Evolutionary conservation across 2,888 invertebrate species (phyloP), one percentile per base, ranked within the genome.

Genomic region (Zygogramma bicolorata): DNA sequence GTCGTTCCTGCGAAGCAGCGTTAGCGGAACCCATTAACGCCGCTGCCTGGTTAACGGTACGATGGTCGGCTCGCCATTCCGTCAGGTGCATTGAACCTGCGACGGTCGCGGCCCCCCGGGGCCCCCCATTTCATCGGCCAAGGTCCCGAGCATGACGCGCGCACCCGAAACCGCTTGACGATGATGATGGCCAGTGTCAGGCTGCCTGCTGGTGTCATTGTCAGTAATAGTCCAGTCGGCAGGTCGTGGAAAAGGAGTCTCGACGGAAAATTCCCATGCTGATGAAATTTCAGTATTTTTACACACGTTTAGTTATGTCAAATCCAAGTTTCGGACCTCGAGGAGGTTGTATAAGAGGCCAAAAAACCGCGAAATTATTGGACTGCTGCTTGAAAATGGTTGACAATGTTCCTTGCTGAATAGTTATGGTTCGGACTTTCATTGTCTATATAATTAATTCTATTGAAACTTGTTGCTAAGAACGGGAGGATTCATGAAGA

Each of bases 31-130:
- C 85, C 84, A 85, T 85, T 85, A 85, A 83, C 83, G 84, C 83
- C 65, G 68, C 73, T 68, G 70, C 68, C 63, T 79, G 79, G 74
- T 75, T 85, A 85, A 85, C 86, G 85, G 85, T 85, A 84, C 70
- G 80, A n/a, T n/a, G n/a, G 82, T 83, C 84, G 80, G 82, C 84
- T 85, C 83, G 85, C 86, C 85, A 86, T 86, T 86, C 86, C 86
- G 85, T 84, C 86, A 86, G 86, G 86, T 86, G 86, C 86, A 84
- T 85, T 86, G 86, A 86, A 86, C 86, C 85, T 85, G 84, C 79
- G 76, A 77, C 69, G 58, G 65, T 67, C 80, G 80, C 77, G 78
- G 78, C 77, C 76, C 66, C 67, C 67, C 61, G 49, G 57, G 63
- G 65, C 74, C 76, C 77, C 75, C 73, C 75, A 68, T 63, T 72